Evolutionary conservation across 2,113 vertebrate genomes (phyloP), one percentile per base, ranked within the genome.

Genomic region (Labrus mixtus): DNA sequence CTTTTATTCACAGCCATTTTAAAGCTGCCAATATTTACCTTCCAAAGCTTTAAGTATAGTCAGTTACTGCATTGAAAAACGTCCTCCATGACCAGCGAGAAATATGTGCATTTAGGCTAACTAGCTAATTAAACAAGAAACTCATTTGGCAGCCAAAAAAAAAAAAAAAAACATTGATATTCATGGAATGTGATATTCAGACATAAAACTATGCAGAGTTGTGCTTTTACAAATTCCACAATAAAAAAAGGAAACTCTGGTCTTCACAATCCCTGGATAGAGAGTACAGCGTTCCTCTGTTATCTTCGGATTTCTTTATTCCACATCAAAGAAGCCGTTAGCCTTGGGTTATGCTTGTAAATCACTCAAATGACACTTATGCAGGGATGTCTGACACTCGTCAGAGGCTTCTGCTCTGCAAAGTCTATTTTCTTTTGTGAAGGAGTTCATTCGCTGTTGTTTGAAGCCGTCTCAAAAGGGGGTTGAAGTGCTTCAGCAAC

Each of bases 281-380:
- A 68, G 55, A 78, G 51, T 23, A n/a, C 55, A 64, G 75, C 36
- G 79, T 68, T 76, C 43, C 68, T 82, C 39, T 84, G 81, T 85
- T 89, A 78, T 85, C 46, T 83, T 68, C 79, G 70, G 46, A 77
- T 87, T 73, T 73, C 62, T 88, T 86, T 81, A 80, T 86, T 86
- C 63, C 41, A 72, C 85, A 82, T 86, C 74, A 92, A 87, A 93
- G 81, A n/a, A 50, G 62, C 73, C 67, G 64, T 83, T 88, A 79
- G 83, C 85, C 67, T 66, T 55, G 76, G 79, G 89, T 92, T 88
- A 80, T 66, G 65, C 78, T 88, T 90, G 87, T 82, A 82, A 91
- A 91, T 92, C 88, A 89, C 64, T 73, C 56, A 80, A 86, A 86
- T 90, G 91, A 88, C 89, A 90, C 68, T 82, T 64, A 84, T 37